Percentiles rank a stretch among this genome's conserved stretches.
phyloP scores from a whole-genome alignment of 2,888 invertebrate species.

The Ecliptopera silaceata region DNA sequence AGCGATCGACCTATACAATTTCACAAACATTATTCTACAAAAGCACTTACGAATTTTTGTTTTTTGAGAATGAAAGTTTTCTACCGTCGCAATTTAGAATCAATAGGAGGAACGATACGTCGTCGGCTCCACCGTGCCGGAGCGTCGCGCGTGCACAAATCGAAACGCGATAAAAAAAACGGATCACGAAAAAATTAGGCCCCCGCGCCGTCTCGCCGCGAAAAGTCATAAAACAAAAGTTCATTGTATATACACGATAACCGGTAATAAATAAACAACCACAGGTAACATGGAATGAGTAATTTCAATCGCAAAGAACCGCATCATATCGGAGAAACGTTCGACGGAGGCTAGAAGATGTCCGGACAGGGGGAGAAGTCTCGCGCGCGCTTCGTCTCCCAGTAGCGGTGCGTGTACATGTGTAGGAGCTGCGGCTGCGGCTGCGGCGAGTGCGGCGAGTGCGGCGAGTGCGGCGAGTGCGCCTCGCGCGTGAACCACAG shows the following conservation, averaged over 20 bases:
- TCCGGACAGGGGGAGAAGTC: constrained; percentile 97
- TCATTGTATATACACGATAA: constrained; percentile 47
- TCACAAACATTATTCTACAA: constrained; percentile 36
- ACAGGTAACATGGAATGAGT: constrained; percentile 52
- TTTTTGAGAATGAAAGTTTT: constrained; percentile 16
- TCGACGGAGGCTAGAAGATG: constrained; percentile 94
- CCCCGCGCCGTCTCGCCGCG: constrained; percentile 37
- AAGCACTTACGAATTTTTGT: constrained; percentile 39
- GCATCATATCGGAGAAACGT: constrained; percentile 23
- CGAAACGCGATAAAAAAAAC: constrained; percentile 9
- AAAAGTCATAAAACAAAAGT: constrained; percentile 44
- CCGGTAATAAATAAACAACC: constrained; percentile 47
- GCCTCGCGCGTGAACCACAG: constrained; percentile 95
- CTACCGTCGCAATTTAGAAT: constrained; percentile 17
- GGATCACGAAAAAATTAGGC: constrained; percentile 40
- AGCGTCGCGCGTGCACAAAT: constrained; percentile 18
- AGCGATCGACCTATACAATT: constrained; percentile 38
- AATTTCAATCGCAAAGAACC: constrained; percentile 38
- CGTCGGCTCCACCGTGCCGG: constrained; percentile 32
- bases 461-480: constrained; percentile 79
- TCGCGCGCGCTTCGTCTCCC: constrained; percentile 93
- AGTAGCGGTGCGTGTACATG: constrained; percentile 94
- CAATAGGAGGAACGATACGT: constrained; percentile 32
- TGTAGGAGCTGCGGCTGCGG: constrained; percentile 84
- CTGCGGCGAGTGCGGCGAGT: constrained; percentile 50